phyloP scores from a whole-genome alignment of 37 sponge, comb jelly and placozoan species.

The Theonella swinhoei region DNA sequence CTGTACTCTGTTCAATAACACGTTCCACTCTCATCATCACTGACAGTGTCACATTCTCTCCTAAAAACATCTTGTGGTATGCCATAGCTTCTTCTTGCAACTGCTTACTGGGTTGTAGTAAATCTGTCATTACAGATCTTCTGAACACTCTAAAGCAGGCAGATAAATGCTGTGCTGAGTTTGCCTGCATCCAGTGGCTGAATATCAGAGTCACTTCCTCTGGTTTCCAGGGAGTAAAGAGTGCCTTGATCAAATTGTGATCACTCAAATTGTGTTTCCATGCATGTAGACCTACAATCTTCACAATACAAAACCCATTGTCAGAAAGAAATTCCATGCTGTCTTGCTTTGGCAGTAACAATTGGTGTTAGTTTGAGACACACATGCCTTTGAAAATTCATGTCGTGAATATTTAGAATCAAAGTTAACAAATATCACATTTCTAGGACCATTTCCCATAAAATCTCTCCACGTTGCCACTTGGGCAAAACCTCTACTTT shows the following conservation, averaged over 20 bases:
- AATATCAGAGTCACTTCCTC: not conserved
- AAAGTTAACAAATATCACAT: not conserved
- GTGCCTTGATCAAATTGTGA: not conserved
- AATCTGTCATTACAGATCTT: not conserved
- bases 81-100: not conserved
- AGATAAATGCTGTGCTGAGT: not conserved
- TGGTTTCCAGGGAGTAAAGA: not conserved
- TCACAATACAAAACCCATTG: not conserved
- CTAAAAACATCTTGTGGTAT: not conserved
- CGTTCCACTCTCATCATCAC: constrained; percentile 29
- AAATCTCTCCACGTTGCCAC: not conserved
- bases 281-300: not conserved
- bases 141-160: not conserved
- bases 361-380: too few relatives aligned
- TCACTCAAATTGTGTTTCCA: not conserved
- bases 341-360: not conserved
- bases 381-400: too few relatives aligned
- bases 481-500: not conserved
- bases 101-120: not conserved
- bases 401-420: too few relatives aligned
- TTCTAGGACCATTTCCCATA: not conserved
- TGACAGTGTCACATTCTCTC: not conserved
- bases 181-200: not conserved
- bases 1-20: not conserved
- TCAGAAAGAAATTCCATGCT: not conserved